Evolutionary conservation across 2,797 vertebrate genomes (phyloP), one percentile per base, ranked within the genome.

Genomic region (Poeciliopsis turneri): DNA sequence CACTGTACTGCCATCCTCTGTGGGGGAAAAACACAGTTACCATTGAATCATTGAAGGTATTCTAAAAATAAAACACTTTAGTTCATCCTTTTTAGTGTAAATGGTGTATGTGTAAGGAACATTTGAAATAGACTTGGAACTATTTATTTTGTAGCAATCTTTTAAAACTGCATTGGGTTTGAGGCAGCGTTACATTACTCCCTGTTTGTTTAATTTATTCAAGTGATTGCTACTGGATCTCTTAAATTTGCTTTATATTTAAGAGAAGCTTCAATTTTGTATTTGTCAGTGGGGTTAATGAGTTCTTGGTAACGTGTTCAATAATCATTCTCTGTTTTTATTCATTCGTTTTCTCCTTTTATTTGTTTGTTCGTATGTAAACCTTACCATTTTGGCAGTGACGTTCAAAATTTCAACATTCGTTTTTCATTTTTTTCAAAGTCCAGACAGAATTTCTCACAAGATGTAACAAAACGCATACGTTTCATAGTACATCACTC

Each of bases 1-100:
- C 93, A 89, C 85, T 87, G 92, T 87, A 93, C 61, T 93, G 92
- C 90, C 92, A 61, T 96, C 94, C 76, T 96, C 96, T 96, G 96
- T 90, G 90, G 89, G 47, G 36, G 16, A 94, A 96, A 94, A 96
- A 96, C 92, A 96, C 79, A 95, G 86, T 91, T 82, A 86, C 93
- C 70, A 89, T 88, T 85, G 55, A 87, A 88, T 90, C 74, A 84
- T 88, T 89, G 41, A 90, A 53, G 45, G 85, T 69, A 73, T 64
- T 76, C 46, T 78, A 23, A 64, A n/a, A 36, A 23, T 3, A 8
- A 71, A 71, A 46, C 6, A 6, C 25, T 4, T 39, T 68, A 25
- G 9, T 10, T 11, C 39, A 23, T 41, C 39, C 36, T 25, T 69
- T 43, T 69, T 5, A 41, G 23, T 25, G 4, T 5, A 41, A 68